Evolutionary conservation across 1,140 invertebrate species (phyloP), one percentile per base, ranked within the genome.

Genomic region (Ctenoplectra terminalis): DNA sequence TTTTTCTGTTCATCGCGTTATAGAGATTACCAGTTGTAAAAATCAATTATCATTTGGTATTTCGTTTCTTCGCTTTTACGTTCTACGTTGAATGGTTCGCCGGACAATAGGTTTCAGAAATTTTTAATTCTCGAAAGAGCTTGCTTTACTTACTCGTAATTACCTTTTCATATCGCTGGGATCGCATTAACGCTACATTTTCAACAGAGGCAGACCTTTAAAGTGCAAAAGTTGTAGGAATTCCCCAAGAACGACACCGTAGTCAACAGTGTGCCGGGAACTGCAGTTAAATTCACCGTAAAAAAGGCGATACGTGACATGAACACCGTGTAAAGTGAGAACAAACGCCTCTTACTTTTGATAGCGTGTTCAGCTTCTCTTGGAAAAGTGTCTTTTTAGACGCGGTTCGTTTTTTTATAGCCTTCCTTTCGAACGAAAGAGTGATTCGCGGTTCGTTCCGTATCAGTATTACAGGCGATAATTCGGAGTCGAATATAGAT

Each of bases 311-410:
- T 48, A 40, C 43, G 6, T 31, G 72, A 74, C 72, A 31, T 1
- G 60, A 40, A 64, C 43, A 26, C 60, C 31, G 37, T 11, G 40
- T 63, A 75, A 64, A 52, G n/a, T 20, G 31, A 34, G 26, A 20
- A 15, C 17, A 63, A 63, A 40, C 46, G 60, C 17, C 34, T 75
- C 17, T 64, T 64, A 63, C 43, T 34, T 75, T 64, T 40, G 58
- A 75, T 34, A 37, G 29, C n/a, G 17, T 23, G 40, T 50, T 63
- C 58, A 26, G 15, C 56, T 75, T 37, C n/a, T 50, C 50, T 13
- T 1, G 23, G 8, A 17, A 40, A 50, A 23, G 15, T 56, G 34
- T 11, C 17, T 7, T 29, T 71, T 56, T 23, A 56, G 20, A 26
- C 13, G 13, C 31, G 8, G 5, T 20, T 9, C 29, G 29, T 11